Percentiles rank a stretch among this genome's conserved stretches.
Conservation (phyloP, 2,888 invertebrate genomes). For the Stratiomys singularior region DNA sequence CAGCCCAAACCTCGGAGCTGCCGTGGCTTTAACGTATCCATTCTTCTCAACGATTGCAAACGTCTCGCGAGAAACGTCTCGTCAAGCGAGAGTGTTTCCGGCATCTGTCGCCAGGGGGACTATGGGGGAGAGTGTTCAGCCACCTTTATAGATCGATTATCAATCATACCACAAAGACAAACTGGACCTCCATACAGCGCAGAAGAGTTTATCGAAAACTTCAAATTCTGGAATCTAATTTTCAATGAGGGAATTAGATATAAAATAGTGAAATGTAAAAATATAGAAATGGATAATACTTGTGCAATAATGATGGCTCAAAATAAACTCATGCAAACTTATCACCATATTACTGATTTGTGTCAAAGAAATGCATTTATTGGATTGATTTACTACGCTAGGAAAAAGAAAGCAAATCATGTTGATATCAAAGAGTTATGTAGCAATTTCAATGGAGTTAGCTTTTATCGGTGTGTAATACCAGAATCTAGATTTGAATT, state of each 20-base stretch:
- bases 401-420: not conserved
- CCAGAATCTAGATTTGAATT: not conserved
- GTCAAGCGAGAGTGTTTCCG: too few relatives aligned
- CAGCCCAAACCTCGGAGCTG: not conserved
- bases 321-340: conserved; percentile 3
- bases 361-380: not conserved
- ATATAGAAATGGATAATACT: not conserved
- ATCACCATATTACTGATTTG: not conserved
- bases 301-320: not conserved
- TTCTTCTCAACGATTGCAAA: too few relatives aligned
- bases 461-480: not conserved
- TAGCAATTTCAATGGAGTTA: not conserved
- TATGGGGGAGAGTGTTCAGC: too few relatives aligned
- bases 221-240: not conserved
- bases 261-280: not conserved
- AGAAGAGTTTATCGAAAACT: not conserved
- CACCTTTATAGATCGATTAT: too few relatives aligned
- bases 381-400: not conserved
- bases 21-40: too few relatives aligned
- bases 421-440: conserved; percentile 3
- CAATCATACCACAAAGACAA: not conserved
- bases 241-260: not conserved
- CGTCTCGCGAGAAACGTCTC: too few relatives aligned
- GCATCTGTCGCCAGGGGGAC: too few relatives aligned
- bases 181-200: not conserved